phyloP scores from a whole-genome alignment of 2,113 vertebrate species.

The Oxyura jamaicensis region DNA sequence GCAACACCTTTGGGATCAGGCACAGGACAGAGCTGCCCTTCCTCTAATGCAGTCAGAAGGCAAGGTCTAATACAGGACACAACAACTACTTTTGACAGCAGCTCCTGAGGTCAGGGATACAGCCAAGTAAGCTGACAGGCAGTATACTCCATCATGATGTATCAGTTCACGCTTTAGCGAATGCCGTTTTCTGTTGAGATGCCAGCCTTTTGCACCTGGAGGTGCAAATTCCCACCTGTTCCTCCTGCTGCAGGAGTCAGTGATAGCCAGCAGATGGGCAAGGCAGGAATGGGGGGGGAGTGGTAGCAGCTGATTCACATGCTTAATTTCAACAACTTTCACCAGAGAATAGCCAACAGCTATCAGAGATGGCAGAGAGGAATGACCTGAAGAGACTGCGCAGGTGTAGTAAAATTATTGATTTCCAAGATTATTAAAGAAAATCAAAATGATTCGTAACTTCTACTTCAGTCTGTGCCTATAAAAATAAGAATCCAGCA shows the following conservation, averaged over 20 bases:
- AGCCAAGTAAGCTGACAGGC: neutral
- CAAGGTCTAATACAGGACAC: neutral
- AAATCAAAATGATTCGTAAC: neutral
- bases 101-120: neutral
- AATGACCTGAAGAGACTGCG: neutral
- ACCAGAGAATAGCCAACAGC: neutral
- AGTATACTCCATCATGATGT: neutral
- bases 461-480: neutral
- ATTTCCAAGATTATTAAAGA: neutral
- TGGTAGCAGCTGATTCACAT: neutral
- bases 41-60: neutral
- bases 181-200: neutral
- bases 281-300: neutral
- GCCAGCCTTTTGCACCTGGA: neutral
- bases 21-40: neutral
- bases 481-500: neutral
- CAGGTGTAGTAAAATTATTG: neutral
- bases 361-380: neutral
- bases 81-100: neutral
- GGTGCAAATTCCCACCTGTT: neutral
- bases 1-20: neutral
- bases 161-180: neutral
- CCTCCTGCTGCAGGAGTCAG: neutral
- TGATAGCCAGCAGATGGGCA: neutral
- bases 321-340: neutral